Evolutionary conservation across 2,797 vertebrate genomes (phyloP).

Genomic region (Notolabrus celidotus): DNA sequence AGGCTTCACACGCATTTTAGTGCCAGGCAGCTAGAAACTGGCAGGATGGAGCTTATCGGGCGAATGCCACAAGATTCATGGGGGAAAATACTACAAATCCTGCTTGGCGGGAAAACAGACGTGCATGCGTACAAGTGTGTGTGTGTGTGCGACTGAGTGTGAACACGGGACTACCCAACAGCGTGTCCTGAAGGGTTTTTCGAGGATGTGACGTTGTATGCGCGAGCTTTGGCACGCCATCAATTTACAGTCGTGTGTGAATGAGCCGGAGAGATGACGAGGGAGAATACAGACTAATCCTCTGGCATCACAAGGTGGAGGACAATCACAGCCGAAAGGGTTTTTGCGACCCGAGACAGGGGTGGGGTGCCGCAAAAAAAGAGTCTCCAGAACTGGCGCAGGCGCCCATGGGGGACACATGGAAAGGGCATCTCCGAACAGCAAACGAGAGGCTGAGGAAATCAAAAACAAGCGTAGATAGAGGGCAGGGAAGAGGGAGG

Average conservation of each 20-base stretch:
- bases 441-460: constrained; percentile 59
- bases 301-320: constrained; percentile 54
- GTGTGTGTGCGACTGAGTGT: constrained; percentile 31
- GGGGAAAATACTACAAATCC: constrained; percentile 70
- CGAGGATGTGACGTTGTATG: constrained; percentile 32
- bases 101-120: constrained; percentile 69
- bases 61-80: constrained; percentile 70
- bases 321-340: constrained; percentile 65
- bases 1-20: constrained; percentile 69
- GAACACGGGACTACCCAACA: constrained; percentile 59
- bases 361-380: constrained; percentile 31
- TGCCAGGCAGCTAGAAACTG: constrained; percentile 70
- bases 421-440: constrained; percentile 73
- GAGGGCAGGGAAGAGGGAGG: constrained; percentile 48
- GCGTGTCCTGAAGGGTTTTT: constrained; percentile 60
- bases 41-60: constrained; percentile 74
- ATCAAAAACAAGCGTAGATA: constrained; percentile 68
- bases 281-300: constrained; percentile 60
- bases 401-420: constrained; percentile 41
- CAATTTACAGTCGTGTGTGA: constrained; percentile 40
- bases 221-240: constrained; percentile 40
- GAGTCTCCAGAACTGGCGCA: constrained; percentile 41
- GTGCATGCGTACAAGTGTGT: constrained; percentile 19
- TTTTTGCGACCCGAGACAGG: constrained; percentile 54
- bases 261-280: constrained; percentile 22